Evolutionary conservation across 2,888 invertebrate species (phyloP), one percentile per base, ranked within the genome.

Genomic region (Asteroscopus sphinx): DNA sequence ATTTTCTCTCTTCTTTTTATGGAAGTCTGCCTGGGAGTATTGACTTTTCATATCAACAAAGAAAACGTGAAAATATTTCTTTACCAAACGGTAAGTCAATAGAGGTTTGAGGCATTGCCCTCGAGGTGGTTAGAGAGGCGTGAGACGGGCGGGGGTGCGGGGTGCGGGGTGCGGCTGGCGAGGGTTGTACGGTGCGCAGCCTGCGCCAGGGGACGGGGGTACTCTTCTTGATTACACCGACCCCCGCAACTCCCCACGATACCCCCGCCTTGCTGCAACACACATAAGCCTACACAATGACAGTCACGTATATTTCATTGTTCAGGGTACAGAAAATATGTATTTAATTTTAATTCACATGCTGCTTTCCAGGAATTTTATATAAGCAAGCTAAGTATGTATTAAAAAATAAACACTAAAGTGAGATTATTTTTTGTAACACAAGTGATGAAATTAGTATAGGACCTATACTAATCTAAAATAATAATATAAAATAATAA

Each of bases 211-310:
- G 94, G 94, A 93, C 92, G 90, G 83, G 84, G 88, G 90, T 94
- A 94, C 94, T 94, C 94, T 93, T 92, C 94, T 94, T 94, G 94
- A 94, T 94, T 94, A 94, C 93, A 87, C 81, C 76, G 65, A 71
- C 73, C 82, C 82, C 69, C 68, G 75, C 68, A 69, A 49, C 63
- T 73, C 74, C 79, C 81, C 77, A 78, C 77, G 75, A 73, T 76
- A 73, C 76, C 81, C 83, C 78, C 83, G 75, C 83, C 87, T 84
- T 79, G 76, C 81, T 86, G 86, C 83, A 83, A 81, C 83, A 85
- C 87, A 85, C 79, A 80, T 87, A 90, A 87, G 86, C 89, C 89
- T 89, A 85, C 87, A 82, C 82, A 86, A 86, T 88, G 86, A 86
- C 81, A 82, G 76, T 76, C 70, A 71, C 67, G 73, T 82, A 80